A percentile compares a stretch with the other conserved stretches of the same genome.
These are phyloP conservation scores for Lepeophtheirus salmonis DNA, from an alignment of 1,140 invertebrate species.

Conservation along the genomic window DNA sequence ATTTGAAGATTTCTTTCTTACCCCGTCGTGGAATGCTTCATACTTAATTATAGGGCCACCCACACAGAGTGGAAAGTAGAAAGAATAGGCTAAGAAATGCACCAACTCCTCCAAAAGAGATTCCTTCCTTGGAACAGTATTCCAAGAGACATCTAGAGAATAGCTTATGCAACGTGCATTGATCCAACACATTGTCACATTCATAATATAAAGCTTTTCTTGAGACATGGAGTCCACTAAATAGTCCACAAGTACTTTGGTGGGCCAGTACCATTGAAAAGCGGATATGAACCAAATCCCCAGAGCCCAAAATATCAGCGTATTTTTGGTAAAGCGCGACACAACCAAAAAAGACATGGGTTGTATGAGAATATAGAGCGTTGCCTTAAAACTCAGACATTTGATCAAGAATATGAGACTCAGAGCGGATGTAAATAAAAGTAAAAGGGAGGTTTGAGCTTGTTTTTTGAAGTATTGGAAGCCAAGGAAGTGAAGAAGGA, in stretches of 20 bases:
- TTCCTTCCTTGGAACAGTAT: conserved; percentile 23
- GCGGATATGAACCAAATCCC: background rate
- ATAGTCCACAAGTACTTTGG: background rate
- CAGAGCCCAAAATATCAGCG: background rate
- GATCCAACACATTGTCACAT: conserved; percentile 33
- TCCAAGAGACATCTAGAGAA: conserved; percentile 30
- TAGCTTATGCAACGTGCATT: conserved; percentile 36
- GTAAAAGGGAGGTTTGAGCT: background rate
- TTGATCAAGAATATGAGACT: background rate
- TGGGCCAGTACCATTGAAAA: background rate
- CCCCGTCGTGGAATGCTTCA: conserved; percentile 38
- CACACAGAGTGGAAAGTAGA: conserved; percentile 58
- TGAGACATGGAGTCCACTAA: background rate
- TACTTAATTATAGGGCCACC: conserved; percentile 58
- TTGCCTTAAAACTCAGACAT: background rate
- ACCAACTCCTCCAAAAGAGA: conserved; percentile 27
- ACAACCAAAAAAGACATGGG: background rate
- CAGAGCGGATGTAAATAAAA: background rate
- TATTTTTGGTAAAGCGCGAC: background rate
- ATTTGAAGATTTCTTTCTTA: conserved; percentile 26
- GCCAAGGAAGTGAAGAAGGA: background rate
- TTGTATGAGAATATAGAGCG: background rate
- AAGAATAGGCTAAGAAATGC: conserved; percentile 43
- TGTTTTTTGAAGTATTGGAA: background rate
- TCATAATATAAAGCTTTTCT: background rate